A percentile compares a stretch with the other conserved stretches of the same genome.
Evolutionary conservation across 1,140 invertebrate species (phyloP).

Genomic region (Zaprionus ornatus): DNA sequence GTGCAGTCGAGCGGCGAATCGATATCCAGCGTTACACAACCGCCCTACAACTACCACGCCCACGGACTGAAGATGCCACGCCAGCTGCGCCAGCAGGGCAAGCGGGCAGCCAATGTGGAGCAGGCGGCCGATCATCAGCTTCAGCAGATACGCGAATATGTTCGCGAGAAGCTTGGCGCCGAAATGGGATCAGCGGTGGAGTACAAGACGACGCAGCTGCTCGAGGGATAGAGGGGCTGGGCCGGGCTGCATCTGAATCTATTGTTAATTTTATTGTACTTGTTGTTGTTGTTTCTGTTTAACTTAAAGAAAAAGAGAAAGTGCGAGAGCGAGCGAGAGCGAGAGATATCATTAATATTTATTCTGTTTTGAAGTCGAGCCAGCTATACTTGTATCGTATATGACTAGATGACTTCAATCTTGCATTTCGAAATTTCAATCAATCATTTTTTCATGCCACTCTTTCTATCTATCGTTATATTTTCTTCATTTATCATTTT

Average conservation of each 20-base stretch:
- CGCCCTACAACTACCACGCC: conserved; percentile 79
- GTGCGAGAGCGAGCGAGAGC: neutral
- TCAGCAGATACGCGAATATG: conserved; percentile 75
- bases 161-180: conserved; percentile 73
- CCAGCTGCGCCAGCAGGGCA: conserved; percentile 55
- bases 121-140: conserved; percentile 50
- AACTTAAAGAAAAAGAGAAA: neutral
- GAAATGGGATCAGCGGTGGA: conserved; percentile 76
- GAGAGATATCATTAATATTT: conserved; percentile 49
- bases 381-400: too few relatives aligned
- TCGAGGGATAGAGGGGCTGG: conserved; percentile 57
- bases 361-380: conserved; percentile 30
- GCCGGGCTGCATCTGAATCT: neutral
- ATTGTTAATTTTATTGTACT: conserved; percentile 37
- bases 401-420: neutral
- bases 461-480: conserved; percentile 20
- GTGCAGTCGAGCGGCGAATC: conserved; percentile 10
- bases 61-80: conserved; percentile 51
- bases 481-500: conserved; percentile 22
- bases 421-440: conserved; percentile 12
- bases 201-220: conserved; percentile 75
- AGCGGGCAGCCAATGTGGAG: conserved; percentile 50
- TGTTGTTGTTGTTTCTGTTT: conserved; percentile 22
- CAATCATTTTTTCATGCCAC: conserved; percentile 9
- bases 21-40: conserved; percentile 52